A percentile compares a stretch with the other conserved stretches of the same genome.
Conservation (phyloP, 2,888 invertebrate genomes). For the Flabesymbios commensalis region DNA sequence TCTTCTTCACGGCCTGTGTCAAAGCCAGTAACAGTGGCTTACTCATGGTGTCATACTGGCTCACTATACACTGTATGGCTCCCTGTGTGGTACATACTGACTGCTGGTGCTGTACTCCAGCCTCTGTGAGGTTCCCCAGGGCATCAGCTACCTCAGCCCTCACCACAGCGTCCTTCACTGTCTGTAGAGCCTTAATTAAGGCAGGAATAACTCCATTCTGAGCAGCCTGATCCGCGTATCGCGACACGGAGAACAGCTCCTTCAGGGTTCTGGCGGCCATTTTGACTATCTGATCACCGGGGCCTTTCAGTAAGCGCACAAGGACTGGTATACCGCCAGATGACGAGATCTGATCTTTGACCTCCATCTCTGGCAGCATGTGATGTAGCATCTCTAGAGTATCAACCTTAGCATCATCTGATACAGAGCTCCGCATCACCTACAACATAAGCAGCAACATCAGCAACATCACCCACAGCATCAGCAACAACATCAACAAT, state of each 20-base stretch:
- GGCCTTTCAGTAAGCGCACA: slow-evolving; percentile 46
- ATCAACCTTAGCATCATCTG: slow-evolving; percentile 49
- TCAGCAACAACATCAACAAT: too few species aligned
- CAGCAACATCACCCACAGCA: too few species aligned
- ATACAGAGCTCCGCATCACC: slow-evolving; percentile 45
- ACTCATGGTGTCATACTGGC: slow-evolving; percentile 43
- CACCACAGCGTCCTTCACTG: slow-evolving; percentile 45
- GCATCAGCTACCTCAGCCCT: slow-evolving; percentile 48
- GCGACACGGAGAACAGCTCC: slow-evolving; percentile 41
- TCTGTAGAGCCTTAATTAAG: slow-evolving; percentile 44
- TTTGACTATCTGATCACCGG: slow-evolving; percentile 40
- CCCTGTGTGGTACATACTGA: slow-evolving; percentile 42
- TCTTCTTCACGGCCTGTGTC: slow-evolving; percentile 44
- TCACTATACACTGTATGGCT: slow-evolving; percentile 59
- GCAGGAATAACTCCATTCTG: slow-evolving; percentile 50
- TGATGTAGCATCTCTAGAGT: slow-evolving; percentile 49
- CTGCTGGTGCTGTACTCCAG: slow-evolving; percentile 39
- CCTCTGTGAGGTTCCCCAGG: slow-evolving; percentile 48
- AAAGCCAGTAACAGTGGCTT: slow-evolving; percentile 48
- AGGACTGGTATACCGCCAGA: slow-evolving; percentile 45
- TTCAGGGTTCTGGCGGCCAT: slow-evolving; percentile 47
- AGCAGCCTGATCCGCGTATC: slow-evolving; percentile 47
- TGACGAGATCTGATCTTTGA: slow-evolving; percentile 47
- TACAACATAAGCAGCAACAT: too few species aligned
- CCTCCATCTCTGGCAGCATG: slow-evolving; percentile 43